These are phyloP conservation scores for Phytoseiulus persimilis DNA, from an alignment of 2,888 invertebrate species.

Conservation along the genomic window DNA sequence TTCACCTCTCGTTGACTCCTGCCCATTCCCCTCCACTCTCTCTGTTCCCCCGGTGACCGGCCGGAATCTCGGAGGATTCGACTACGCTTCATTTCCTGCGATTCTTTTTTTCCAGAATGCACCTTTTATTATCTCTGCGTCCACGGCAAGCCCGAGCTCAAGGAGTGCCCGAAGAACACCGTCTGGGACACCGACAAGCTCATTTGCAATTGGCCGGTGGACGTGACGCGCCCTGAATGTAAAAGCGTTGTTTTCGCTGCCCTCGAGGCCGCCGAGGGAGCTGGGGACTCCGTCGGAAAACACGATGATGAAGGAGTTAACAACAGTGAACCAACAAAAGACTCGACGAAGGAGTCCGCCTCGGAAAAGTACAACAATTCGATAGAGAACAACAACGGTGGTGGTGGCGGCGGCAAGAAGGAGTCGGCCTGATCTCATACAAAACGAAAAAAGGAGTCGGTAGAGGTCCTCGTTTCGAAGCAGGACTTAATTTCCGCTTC, in stretches of 20 bases:
- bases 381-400: conserved; percentile 12
- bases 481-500: not conserved
- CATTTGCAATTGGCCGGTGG: conserved; percentile 65
- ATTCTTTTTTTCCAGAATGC: conserved; percentile 40
- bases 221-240: conserved; percentile 17
- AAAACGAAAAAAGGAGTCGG: not conserved
- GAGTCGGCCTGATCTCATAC: not conserved
- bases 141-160: conserved; percentile 64
- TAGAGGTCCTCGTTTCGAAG: not conserved
- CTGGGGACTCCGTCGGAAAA: not conserved
- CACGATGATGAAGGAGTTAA: not conserved
- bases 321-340: not conserved
- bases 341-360: not conserved
- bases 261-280: not conserved
- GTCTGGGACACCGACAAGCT: conserved; percentile 63
- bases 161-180: conserved; percentile 65
- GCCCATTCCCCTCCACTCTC: too few relatives aligned
- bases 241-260: conserved; percentile 1
- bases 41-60: too few relatives aligned
- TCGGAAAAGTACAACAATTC: not conserved
- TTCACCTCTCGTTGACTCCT: too few relatives aligned
- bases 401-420: not conserved
- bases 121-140: conserved; percentile 73
- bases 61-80: too few relatives aligned
- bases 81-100: too few relatives aligned